Base-by-base conservation (phyloP, 2,888 invertebrate species). In the Cheilosia scutellata region DNA sequence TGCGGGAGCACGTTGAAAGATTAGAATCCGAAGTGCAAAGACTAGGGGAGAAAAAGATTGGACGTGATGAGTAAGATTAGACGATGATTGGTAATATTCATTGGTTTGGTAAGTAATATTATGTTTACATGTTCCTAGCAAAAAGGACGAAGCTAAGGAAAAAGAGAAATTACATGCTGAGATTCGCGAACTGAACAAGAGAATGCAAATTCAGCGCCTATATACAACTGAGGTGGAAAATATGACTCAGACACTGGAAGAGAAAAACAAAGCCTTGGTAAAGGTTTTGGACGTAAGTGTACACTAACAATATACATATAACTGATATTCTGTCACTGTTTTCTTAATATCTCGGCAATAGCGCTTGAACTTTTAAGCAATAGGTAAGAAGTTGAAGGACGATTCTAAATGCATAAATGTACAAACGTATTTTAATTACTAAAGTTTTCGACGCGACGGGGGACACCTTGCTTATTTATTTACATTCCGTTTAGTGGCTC, bases 151-250 rank as follows among this genome's bases (percentile, higher is more conserved):
- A 40, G 89, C 89, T 33, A 92, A 92, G 75, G 92, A 92, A 53
- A 90, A 90, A 58, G 92, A 92, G 33, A 88, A 90, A 9, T 89
- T 93, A 0, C 89, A 89, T n/a, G 87, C 88, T 1, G 92, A 93
- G 87, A 90, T 93, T 16, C 89, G 89, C 7, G 92, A 92, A 1
- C 87, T 92, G 0, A 91, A 91, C 51, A 91, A 91, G 57, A 89
- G 91, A 0, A 84, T 93, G 20, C 91, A 91, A 71, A 90, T 91
- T 25, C 93, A 93, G 74, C 89, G 91, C 0, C 82, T 89, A 29
- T 91, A 92, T 20, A 89, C 90, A 1, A 88, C 88, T n/a, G 92
- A 93, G 37, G 88, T 93, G 63, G 93, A 93, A 88, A 87, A 87
- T 33, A 91, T 90, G 83, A 90, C 91, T 29, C 88, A 90, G 9